phyloP scores from a whole-genome alignment of 2,113 vertebrate genomes.

The Glaucomys volans region DNA sequence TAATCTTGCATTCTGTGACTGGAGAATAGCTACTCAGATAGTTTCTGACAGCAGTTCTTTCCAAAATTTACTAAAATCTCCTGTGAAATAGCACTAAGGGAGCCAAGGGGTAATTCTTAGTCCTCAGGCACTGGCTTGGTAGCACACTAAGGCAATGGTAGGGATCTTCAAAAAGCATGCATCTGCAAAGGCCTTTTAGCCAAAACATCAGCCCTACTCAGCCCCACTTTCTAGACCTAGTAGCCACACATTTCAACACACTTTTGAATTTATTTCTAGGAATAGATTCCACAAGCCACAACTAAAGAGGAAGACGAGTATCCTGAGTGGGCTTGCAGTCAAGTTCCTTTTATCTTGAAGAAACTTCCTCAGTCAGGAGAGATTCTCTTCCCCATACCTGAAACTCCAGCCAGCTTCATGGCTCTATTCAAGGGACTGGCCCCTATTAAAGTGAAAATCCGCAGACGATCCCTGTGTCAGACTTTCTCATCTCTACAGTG shows the following conservation, averaged over 20 bases:
- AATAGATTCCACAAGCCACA: background rate
- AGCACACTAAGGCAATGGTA: background rate
- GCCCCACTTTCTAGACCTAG: background rate
- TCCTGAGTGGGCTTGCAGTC: background rate
- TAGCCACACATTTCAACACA: background rate
- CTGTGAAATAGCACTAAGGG: fast-evolving
- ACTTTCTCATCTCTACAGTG: background rate
- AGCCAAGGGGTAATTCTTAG: too few relatives aligned
- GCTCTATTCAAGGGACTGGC: background rate
- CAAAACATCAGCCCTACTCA: background rate
- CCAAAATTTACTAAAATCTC: background rate
- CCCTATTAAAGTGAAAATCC: background rate
- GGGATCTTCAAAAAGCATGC: background rate
- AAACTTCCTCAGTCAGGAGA: background rate
- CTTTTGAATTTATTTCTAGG: background rate
- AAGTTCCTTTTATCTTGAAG: background rate
- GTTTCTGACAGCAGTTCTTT: background rate
- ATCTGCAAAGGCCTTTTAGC: background rate
- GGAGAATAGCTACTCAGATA: background rate
- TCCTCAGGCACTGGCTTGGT: background rate
- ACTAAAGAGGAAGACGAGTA: background rate
- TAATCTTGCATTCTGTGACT: background rate
- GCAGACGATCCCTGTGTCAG: background rate
- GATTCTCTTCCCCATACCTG: background rate
- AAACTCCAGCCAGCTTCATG: background rate